Percentiles rank a stretch among this genome's conserved stretches.
phyloP scores from a whole-genome alignment of 2,797 vertebrate species.

The Tokudaia tokunoshimensis region DNA sequence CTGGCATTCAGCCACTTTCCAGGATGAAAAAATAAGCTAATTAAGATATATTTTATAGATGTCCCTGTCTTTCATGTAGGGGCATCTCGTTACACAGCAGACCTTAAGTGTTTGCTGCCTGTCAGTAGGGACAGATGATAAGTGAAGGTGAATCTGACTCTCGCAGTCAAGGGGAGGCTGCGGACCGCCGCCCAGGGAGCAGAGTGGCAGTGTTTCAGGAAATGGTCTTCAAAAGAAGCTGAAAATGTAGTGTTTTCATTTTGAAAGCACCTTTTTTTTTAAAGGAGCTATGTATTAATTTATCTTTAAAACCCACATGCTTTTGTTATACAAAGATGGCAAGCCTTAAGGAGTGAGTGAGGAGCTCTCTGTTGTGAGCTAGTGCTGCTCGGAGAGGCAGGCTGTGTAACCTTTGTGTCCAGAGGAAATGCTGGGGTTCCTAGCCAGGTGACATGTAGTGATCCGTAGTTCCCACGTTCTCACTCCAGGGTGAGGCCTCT shows the following conservation, averaged over 20 bases:
- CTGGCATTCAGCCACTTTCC: constrained; percentile 14
- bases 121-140: not conserved
- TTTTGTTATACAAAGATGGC: not conserved
- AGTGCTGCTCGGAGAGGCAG: not conserved
- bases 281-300: not conserved
- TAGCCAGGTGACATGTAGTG: not conserved
- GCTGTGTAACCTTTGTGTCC: not conserved
- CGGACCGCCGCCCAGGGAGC: not conserved
- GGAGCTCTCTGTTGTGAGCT: not conserved
- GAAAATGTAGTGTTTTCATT: constrained; percentile 17
- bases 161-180: not conserved
- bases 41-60: not conserved
- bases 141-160: not conserved
- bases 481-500: not conserved
- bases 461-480: not conserved
- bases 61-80: not conserved
- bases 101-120: not conserved
- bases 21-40: not conserved
- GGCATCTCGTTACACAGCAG: not conserved
- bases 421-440: not conserved
- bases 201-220: not conserved
- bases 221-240: constrained; percentile 29
- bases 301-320: not conserved
- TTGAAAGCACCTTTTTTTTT: not conserved
- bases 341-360: not conserved